Evolutionary conservation across 2,888 invertebrate species (phyloP), one percentile per base, ranked within the genome.

Genomic region (Ochlodes sylvanus): DNA sequence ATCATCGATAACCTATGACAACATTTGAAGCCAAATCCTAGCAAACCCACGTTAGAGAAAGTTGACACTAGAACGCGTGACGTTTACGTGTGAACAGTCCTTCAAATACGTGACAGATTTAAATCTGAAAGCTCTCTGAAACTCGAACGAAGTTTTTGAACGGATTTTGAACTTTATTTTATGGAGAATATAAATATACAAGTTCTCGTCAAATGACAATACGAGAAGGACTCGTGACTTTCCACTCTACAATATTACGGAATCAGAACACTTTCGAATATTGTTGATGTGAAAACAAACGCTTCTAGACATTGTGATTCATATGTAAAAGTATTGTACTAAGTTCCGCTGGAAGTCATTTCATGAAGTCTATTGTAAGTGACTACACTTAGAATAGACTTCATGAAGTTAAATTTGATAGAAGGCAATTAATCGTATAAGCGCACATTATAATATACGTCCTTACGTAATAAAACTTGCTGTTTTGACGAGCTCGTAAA

Each of bases 51-150:
- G 81, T 79, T 69, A 79, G 86, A 81, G 88, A 88, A 87, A 87
- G 87, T 82, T 76, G 79, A 75, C 75, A 76, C 73, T 74, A 76
- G 71, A 73, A 69, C 73, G 80, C 85, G 87, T 86, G 85, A 84
- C 81, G 77, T 70, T 82, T 81, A 83, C 82, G 87, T 87, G 86
- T 82, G 84, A 84, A 81, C 82, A 73, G 75, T 75, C 69, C 73
- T 74, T 72, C 73, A 72, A 72, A 76, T 82, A 88, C 88, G 88
- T 89, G 88, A 88, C 81, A 80, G 88, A 88, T 88, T 83, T 83
- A 2, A 80, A 88, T 88, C 87, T 79, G 76, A 75, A 83, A 83
- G 77, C 78, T 67, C 50, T 72, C 66, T 42, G 32, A 17, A 32
- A 34, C 54, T 54, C 54, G 32, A 42, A 54, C 38, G 19, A n/a